Base-by-base conservation (phyloP, 2,888 invertebrate species). In the Trachelus iudaicus region DNA sequence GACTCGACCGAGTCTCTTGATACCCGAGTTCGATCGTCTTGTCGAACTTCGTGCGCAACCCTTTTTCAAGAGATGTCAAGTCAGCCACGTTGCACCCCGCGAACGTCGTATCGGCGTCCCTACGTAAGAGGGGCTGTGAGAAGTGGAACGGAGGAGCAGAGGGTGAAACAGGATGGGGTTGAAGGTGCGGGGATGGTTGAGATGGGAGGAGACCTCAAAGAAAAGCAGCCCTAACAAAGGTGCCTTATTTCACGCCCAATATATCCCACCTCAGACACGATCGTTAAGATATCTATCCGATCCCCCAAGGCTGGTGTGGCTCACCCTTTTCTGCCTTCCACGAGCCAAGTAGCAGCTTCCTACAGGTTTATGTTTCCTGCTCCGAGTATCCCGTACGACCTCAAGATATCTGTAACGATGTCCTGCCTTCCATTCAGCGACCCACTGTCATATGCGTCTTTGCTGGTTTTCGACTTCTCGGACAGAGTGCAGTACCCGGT, bases 221-320 rank as follows among this genome's bases (percentile, higher is more conserved):
- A 82, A 80, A 82, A 77, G 76, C 79, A 73, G 73, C 83, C 83
- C 82, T 84, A 87, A 89, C 86, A 89, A 88, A 86, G 85, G 85
- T 84, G 85, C 85, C 86, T 86, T 88, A 87, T 88, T 89, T 89
- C 87, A 88, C 89, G 88, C 87, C 85, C 88, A 85, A 89, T 89
- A 86, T 89, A 88, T 82, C 84, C 82, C 84, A 81, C 85, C 85
- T 85, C 86, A 87, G 88, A 88, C 88, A 87, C 84, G 89, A 89
- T 89, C 89, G 88, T 89, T 89, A 89, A 88, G 89, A 90, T 88
- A 87, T 86, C 87, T 85, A 88, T 88, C 87, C 87, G 85, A 81
- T 76, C 76, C 69, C 80, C 40, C 40, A 79, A 81, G 75, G 73
- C 77, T 81, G 69, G 69, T n/a, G 56, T 71, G 78, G 75, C 75